Evolutionary conservation across 2,797 vertebrate genomes (phyloP).

Genomic region (Leptatherina wallacei): DNA sequence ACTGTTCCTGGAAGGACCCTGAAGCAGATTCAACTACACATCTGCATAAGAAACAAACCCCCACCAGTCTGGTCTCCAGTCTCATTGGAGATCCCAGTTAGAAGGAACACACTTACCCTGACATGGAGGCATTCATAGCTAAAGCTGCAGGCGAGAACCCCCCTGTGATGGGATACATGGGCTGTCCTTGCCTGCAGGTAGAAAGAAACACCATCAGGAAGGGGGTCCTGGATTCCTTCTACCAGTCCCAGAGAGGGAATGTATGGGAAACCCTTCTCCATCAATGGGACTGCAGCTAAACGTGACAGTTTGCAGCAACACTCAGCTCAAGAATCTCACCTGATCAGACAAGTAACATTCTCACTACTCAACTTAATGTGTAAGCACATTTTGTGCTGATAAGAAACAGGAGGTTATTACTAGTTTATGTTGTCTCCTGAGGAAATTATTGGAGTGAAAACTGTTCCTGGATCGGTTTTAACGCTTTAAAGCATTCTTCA

Average conservation of each 20-base stretch:
- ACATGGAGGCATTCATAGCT: conserved; percentile 93
- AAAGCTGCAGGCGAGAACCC: conserved; percentile 90
- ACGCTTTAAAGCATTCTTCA: neutral
- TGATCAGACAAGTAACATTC: neutral
- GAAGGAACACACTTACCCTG: conserved; percentile 81
- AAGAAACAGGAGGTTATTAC: neutral
- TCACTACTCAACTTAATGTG: no score
- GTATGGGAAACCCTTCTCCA: neutral
- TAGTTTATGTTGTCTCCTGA: neutral
- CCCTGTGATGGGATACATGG: conserved; percentile 90
- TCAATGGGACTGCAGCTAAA: neutral
- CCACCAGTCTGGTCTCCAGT: neutral
- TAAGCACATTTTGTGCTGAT: neutral
- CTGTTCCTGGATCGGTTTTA: neutral
- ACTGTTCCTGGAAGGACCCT: no score
- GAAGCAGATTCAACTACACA: neutral
- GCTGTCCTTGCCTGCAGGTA: conserved; percentile 87
- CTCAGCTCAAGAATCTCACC: neutral
- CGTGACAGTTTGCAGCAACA: neutral
- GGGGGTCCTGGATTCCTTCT: neutral
- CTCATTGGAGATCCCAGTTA: no score
- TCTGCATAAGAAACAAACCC: neutral
- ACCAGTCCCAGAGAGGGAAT: neutral
- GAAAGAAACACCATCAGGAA: conserved; percentile 15
- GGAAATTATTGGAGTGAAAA: neutral